A percentile compares a stretch with the other conserved stretches of the same genome.
Evolutionary conservation across 2,797 vertebrate species (phyloP).

Genomic region (Acrocephalus scirpaceus): DNA sequence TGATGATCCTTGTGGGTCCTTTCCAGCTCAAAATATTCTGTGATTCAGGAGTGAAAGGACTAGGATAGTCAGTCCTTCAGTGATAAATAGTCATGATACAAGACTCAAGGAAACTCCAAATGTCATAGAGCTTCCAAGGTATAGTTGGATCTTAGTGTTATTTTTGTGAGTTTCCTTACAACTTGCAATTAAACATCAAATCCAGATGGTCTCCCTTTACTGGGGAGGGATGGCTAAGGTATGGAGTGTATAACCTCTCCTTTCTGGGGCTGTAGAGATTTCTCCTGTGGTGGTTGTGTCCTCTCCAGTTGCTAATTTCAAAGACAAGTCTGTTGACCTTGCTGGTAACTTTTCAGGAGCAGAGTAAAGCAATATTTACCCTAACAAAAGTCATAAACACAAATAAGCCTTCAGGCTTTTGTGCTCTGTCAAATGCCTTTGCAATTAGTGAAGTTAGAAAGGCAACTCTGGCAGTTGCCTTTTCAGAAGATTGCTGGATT

Average conservation of each 20-base stretch:
- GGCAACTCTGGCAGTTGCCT: not conserved
- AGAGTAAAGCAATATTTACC: not conserved
- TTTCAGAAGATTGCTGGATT: not conserved
- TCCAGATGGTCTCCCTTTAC: not conserved
- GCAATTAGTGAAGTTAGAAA: not conserved
- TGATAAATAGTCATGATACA: not conserved
- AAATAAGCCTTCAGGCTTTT: not conserved
- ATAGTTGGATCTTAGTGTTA: not conserved
- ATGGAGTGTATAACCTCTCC: rapidly evolving
- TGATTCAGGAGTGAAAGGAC: not conserved
- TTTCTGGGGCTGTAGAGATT: not conserved
- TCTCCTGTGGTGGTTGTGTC: not conserved
- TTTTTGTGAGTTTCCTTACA: not conserved
- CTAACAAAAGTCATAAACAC: not conserved
- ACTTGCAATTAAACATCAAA: not conserved
- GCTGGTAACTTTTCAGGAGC: not conserved
- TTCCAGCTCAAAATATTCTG: not conserved
- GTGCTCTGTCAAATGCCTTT: not conserved
- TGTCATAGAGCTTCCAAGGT: not conserved
- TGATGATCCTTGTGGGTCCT: not conserved
- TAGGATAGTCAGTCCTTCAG: not conserved
- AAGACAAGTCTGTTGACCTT: not conserved
- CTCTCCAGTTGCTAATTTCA: not conserved
- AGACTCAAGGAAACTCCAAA: not conserved
- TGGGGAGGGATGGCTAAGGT: not conserved